A percentile compares a stretch with the other conserved stretches of the same genome.
Conservation (phyloP, 2,888 invertebrate species). For the Cryptosula pallasiana region DNA sequence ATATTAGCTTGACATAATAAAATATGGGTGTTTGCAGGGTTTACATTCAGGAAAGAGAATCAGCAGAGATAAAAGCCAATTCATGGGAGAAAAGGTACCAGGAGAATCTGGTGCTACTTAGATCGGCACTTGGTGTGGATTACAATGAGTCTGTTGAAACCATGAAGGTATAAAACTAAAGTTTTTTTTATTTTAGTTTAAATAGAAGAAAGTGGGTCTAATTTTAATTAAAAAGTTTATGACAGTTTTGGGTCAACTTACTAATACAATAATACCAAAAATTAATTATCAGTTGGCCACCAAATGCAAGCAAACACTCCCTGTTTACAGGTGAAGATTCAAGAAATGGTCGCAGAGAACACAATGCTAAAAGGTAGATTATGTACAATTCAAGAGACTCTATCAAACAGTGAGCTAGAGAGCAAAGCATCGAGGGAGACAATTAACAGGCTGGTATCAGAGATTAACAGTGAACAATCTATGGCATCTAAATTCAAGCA, state of each 20-base stretch:
- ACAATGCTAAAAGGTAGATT: slow-evolving; percentile 46
- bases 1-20: too few relatives aligned
- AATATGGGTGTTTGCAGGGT: slow-evolving; percentile 33
- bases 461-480: slow-evolving; percentile 45
- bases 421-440: slow-evolving; percentile 52
- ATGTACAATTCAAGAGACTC: slow-evolving; percentile 43
- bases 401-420: slow-evolving; percentile 46
- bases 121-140: slow-evolving; percentile 20
- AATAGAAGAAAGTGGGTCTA: too few relatives aligned
- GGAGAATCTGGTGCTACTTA: slow-evolving; percentile 29
- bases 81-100: slow-evolving; percentile 34
- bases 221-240: too few relatives aligned
- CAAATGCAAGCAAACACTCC: too few relatives aligned
- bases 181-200: too few relatives aligned
- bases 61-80: slow-evolving; percentile 34
- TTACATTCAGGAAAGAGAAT: slow-evolving; percentile 40
- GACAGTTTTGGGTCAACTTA: too few relatives aligned
- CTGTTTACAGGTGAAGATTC: slow-evolving; percentile 18
- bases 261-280: too few relatives aligned
- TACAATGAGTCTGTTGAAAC: slow-evolving; percentile 24
- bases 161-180: slow-evolving; percentile 17
- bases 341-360: slow-evolving; percentile 26
- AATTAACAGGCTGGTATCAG: slow-evolving; percentile 50
- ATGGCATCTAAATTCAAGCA: slow-evolving; percentile 35
- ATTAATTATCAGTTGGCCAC: too few relatives aligned